A percentile compares a stretch with the other conserved stretches of the same genome.
These are phyloP conservation scores for Cryptoprocta ferox DNA, from an alignment of 2,797 vertebrate genomes.

Conservation along the genomic window DNA sequence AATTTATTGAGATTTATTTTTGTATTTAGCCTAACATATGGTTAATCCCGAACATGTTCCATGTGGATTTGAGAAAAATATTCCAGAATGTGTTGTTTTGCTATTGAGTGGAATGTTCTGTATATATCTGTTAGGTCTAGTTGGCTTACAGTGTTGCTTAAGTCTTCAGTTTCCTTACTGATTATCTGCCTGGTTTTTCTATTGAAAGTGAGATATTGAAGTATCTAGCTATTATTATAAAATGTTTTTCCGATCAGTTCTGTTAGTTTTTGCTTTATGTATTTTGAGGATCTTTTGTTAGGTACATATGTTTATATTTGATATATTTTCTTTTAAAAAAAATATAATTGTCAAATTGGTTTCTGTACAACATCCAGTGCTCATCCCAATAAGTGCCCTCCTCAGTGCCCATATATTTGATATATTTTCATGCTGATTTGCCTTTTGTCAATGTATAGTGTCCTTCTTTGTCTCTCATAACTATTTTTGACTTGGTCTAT, in stretches of 20 bases:
- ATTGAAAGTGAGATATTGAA: background rate
- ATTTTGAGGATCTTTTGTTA: background rate
- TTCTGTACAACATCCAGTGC: no score
- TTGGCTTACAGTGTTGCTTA: background rate
- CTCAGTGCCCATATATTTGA: background rate
- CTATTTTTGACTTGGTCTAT: background rate
- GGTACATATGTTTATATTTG: background rate
- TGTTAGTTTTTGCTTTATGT: background rate
- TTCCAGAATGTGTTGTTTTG: background rate
- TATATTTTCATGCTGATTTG: background rate
- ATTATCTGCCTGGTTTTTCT: background rate
- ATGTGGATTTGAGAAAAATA: background rate
- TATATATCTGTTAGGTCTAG: background rate
- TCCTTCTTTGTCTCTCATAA: background rate
- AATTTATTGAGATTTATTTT: background rate
- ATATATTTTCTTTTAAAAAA: background rate
- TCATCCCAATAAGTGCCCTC: no score
- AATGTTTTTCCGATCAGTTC: background rate
- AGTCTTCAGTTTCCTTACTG: background rate
- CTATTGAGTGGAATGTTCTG: background rate
- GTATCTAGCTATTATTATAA: background rate
- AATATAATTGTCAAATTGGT: no score
- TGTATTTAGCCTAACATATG: background rate
- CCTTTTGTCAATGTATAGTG: background rate
- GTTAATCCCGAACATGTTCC: background rate